These are phyloP conservation scores for Holacanthus passer DNA, from an alignment of 2,113 vertebrate genomes.

Conservation along the genomic window DNA sequence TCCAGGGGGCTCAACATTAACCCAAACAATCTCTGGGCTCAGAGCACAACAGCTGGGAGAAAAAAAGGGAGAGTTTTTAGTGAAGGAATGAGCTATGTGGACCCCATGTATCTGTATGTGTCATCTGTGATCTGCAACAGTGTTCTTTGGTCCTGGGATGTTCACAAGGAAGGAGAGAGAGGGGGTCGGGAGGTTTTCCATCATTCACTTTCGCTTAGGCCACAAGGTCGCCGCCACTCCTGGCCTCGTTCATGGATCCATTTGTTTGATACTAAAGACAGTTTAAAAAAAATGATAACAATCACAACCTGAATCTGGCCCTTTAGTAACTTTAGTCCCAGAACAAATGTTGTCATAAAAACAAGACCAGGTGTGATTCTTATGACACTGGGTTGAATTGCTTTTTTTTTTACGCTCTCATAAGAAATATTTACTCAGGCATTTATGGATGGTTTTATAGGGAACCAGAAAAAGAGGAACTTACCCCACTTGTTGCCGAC, in stretches of 20 bases:
- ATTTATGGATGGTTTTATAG: background rate
- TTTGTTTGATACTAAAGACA: conserved; percentile 94
- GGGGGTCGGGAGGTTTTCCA: background rate
- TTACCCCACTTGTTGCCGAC: conserved; percentile 82
- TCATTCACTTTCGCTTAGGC: conserved; percentile 91
- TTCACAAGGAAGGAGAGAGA: conserved; percentile 47
- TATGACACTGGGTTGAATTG: background rate
- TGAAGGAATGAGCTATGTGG: conserved; percentile 17
- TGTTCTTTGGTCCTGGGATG: conserved; percentile 47
- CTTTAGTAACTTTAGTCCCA: background rate
- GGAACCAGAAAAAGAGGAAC: conserved; percentile 13
- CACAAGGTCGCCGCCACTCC: conserved; percentile 95
- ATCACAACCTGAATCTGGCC: background rate
- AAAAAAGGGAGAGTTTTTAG: conserved; percentile 38
- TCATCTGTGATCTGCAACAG: conserved; percentile 55
- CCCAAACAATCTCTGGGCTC: conserved; percentile 54
- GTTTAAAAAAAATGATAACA: background rate
- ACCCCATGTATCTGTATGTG: conserved; percentile 16
- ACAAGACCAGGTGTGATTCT: background rate
- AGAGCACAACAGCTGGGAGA: conserved; percentile 2
- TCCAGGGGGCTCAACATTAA: conserved; percentile 41
- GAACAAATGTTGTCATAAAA: background rate
- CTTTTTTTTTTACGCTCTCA: background rate
- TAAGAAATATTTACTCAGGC: background rate
- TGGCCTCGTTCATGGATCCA: conserved; percentile 99